Base-by-base conservation (phyloP, 2,797 vertebrate species). In the Psittacula echo region DNA sequence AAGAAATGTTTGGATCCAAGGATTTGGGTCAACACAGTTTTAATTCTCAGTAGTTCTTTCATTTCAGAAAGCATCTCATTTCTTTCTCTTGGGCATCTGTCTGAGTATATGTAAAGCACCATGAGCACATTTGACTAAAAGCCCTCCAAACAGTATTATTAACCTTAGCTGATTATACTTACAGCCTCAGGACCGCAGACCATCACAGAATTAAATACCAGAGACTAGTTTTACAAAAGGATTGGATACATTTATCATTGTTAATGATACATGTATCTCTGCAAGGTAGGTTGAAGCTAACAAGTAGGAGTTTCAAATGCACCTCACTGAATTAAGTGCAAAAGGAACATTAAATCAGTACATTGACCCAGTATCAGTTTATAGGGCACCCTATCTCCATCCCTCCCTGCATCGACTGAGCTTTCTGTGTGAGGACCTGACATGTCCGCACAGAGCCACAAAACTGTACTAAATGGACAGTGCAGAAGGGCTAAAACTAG, bases 331-430 rank as follows among this genome's bases (percentile, higher is more conserved):
- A 30, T 45, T 62, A 41, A 60, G 30, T 16, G 32, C 48, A 78
- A 60, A 7, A 72, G 60, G 29, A 15, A 47, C 0, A 0, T 58
- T 72, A 53, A 19, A 48, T 37, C 72, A 48, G 34, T 30, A 13
- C 0, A 1, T 5, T 68, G 75, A 41, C 29, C 12, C 41, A 39
- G 41, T 4, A 1, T 7, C 27, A 53, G 19, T 16, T 61, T 27
- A 37, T 0, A 58, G 48, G 21, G 19, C 8, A 47, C 4, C 11
- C 22, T 30, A 48, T 14, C 30, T 61, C 12, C 56, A 68, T 15
- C 29, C 26, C 23, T 81, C 18, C 77, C 53, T 34, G 22, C 0
- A 0, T 7, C 3, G 0, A 21, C 15, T 14, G 68, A 84, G 41
- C 24, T 50, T 83, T 48, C 34, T 12, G 4, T 8, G 27, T 27